These are phyloP conservation scores for Palythoa caribaeorum DNA, from an alignment of 92 coral and sea anemone species.

Conservation along the genomic window DNA sequence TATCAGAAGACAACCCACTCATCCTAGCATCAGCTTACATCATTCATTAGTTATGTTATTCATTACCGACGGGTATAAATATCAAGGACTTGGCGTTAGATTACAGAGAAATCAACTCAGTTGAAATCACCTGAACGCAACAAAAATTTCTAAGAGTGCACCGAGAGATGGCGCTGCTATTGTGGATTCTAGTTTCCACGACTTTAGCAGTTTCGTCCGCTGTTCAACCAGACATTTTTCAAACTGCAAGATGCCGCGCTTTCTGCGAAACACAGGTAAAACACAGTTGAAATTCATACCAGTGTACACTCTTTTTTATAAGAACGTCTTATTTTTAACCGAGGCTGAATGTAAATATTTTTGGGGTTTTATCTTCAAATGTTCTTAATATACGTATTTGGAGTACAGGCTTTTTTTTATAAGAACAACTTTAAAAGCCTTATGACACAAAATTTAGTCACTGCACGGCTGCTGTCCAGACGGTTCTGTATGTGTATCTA, in stretches of 20 bases:
- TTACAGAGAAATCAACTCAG: background rate
- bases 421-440: no score
- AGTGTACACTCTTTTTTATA: background rate
- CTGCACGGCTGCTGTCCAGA: no score
- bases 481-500: no score
- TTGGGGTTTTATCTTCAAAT: no score
- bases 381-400: no score
- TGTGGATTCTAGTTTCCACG: background rate
- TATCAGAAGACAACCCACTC: background rate
- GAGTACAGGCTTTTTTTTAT: no score
- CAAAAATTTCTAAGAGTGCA: background rate
- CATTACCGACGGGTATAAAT: background rate
- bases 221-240: background rate
- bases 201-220: background rate
- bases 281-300: background rate
- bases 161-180: background rate
- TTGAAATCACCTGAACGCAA: background rate
- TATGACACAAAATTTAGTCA: no score
- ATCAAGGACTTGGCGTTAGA: background rate
- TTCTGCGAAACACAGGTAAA: background rate
- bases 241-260: slow-evolving; percentile 1
- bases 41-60: background rate
- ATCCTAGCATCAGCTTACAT: background rate
- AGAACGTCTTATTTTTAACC: no score
- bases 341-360: no score